phyloP scores from a whole-genome alignment of 37 sponge, comb jelly and placozoan species.

The Crambe crambe region DNA sequence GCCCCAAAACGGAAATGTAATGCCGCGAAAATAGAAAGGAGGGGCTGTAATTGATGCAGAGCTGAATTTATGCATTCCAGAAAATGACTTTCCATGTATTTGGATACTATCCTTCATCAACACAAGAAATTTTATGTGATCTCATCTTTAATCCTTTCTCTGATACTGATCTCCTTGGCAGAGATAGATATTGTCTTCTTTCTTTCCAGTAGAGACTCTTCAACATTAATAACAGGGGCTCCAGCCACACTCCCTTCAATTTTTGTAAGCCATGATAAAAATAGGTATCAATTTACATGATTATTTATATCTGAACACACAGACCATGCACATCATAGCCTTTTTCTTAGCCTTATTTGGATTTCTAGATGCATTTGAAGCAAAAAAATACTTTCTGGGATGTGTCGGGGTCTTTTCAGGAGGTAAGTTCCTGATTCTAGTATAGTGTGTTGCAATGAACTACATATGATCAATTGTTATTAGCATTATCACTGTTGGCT shows the following conservation, averaged over 20 bases:
- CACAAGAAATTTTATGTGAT: neutral
- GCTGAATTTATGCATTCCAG: neutral
- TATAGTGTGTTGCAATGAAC: too few species aligned
- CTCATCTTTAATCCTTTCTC: neutral
- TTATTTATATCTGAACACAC: neutral
- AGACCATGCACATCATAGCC: slow-evolving; percentile 22
- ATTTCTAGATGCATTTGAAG: slow-evolving; percentile 22
- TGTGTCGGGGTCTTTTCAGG: slow-evolving; percentile 3
- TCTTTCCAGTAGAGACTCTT: slow-evolving; percentile 9
- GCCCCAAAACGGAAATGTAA: neutral
- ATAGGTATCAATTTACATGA: neutral
- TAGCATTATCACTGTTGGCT: slow-evolving; percentile 24
- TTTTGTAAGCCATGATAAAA: too few species aligned
- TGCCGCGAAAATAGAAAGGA: neutral
- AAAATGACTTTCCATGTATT: neutral
- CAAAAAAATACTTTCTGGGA: neutral
- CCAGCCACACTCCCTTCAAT: neutral
- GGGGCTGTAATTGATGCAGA: neutral
- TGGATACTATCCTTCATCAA: neutral
- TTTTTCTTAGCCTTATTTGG: slow-evolving; percentile 32
- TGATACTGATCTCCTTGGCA: neutral
- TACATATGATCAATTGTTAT: too few species aligned
- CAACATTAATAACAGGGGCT: slow-evolving; percentile 15
- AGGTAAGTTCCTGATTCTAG: slow-evolving; percentile 33
- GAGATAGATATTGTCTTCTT: neutral